Evolutionary conservation across 2,797 vertebrate genomes (phyloP).

Genomic region (Urosaurus nigricauda): DNA sequence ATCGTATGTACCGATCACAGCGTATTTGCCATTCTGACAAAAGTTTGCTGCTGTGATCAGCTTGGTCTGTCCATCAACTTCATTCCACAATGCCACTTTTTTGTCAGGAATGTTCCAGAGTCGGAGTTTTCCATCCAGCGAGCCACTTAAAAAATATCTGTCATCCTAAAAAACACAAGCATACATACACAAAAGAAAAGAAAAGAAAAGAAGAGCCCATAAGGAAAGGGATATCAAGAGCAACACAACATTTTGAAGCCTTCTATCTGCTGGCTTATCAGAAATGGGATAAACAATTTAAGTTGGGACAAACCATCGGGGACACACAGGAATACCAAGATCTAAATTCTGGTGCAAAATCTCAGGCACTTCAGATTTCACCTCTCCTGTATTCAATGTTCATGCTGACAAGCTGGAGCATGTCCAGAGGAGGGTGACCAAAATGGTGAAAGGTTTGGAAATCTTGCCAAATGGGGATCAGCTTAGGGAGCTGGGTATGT

Average conservation of each 20-base stretch:
- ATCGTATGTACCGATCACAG: slow-evolving; percentile 97
- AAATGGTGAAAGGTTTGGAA: no score
- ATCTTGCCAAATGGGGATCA: no score
- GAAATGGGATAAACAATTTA: neutral
- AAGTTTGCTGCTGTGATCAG: slow-evolving; percentile 99
- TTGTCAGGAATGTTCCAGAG: slow-evolving; percentile 99
- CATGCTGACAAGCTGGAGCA: no score
- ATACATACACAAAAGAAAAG: neutral
- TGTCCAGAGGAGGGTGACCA: no score
- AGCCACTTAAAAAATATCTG: slow-evolving; percentile 97
- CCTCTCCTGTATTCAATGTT: neutral
- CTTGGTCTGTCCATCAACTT: slow-evolving; percentile 97
- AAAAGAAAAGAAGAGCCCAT: slow-evolving; percentile 4
- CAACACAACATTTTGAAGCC: neutral
- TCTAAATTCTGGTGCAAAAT: neutral
- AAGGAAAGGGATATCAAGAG: neutral
- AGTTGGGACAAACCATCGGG: no score
- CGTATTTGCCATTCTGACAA: slow-evolving; percentile 98
- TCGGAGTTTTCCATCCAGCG: slow-evolving; percentile 95
- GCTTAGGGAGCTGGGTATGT: no score
- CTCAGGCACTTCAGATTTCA: neutral
- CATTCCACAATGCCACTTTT: slow-evolving; percentile 98
- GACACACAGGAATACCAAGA: neutral
- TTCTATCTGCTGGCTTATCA: neutral
- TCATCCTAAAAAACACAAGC: slow-evolving; percentile 87